These are phyloP conservation scores for Platycheirus rosarum DNA, from an alignment of 2,888 invertebrate genomes.

Conservation along the genomic window DNA sequence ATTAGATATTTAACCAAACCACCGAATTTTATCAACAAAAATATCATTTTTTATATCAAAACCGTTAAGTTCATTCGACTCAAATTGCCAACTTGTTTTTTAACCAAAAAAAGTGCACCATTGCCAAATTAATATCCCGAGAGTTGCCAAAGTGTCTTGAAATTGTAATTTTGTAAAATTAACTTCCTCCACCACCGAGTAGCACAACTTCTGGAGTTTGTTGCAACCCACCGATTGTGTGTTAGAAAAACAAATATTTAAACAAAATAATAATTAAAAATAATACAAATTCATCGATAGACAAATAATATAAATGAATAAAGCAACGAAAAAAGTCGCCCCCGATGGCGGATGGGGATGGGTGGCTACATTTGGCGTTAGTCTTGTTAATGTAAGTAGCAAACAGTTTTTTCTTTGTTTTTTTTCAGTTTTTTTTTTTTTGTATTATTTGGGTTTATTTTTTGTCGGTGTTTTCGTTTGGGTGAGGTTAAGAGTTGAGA, in stretches of 20 bases:
- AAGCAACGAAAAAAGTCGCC: constrained; percentile 87
- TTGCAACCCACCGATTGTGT: constrained; percentile 48
- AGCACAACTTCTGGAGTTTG: not conserved
- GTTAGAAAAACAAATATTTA: constrained; percentile 28
- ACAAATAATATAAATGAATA: constrained; percentile 77
- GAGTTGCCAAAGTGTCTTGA: constrained; percentile 52
- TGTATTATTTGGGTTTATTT: not conserved
- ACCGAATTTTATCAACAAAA: constrained; percentile 10
- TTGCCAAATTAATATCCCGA: constrained; percentile 51
- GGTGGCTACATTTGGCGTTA: constrained; percentile 92
- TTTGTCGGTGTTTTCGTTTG: not conserved
- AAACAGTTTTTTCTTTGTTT: constrained; percentile 4
- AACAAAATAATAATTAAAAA: constrained; percentile 64
- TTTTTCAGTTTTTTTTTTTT: constrained; percentile 1
- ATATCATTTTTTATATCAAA: not conserved
- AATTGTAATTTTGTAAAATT: constrained; percentile 4
- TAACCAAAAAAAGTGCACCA: constrained; percentile 23
- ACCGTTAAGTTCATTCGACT: constrained; percentile 30
- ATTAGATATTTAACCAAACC: constrained; percentile 11
- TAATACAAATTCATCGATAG: constrained; percentile 44
- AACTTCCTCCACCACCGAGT: constrained; percentile 10
- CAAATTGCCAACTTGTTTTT: constrained; percentile 24
- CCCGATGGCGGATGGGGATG: constrained; percentile 96
- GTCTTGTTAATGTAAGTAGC: constrained; percentile 91
- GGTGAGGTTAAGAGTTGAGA: too few species aligned